phyloP scores from a whole-genome alignment of 2,888 invertebrate genomes.

The Taenaris catops region DNA sequence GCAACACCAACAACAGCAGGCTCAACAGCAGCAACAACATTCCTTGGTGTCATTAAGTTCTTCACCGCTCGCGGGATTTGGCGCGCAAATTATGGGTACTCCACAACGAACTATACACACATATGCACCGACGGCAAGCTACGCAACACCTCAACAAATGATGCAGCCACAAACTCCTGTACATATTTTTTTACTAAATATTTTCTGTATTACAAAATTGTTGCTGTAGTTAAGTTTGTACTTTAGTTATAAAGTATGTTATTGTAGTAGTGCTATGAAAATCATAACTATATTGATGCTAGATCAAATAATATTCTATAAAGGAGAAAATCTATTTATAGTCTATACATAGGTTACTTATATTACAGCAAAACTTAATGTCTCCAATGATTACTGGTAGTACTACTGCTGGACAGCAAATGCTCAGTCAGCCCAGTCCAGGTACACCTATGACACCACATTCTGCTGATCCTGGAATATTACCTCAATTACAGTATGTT shows the following conservation, averaged over 20 bases:
- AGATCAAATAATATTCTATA: too few species aligned
- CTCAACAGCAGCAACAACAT: slow-evolving; percentile 53
- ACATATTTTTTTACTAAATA: too few species aligned
- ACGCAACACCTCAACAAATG: slow-evolving; percentile 89
- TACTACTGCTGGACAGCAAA: slow-evolving; percentile 79
- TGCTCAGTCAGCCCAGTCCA: slow-evolving; percentile 84
- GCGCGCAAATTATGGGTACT: slow-evolving; percentile 81
- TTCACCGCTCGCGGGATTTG: slow-evolving; percentile 81
- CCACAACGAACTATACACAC: slow-evolving; percentile 87
- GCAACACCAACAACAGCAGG: slow-evolving; percentile 86
- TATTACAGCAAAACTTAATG: slow-evolving; percentile 89
- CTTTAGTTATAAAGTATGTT: too few species aligned
- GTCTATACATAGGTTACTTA: too few species aligned
- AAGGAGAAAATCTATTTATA: too few species aligned
- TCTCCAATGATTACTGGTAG: slow-evolving; percentile 87
- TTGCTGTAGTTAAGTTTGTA: too few species aligned
- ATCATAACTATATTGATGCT: too few species aligned
- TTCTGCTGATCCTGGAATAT: slow-evolving; percentile 95
- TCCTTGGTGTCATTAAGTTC: slow-evolving; percentile 79
- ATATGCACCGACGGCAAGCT: slow-evolving; percentile 87
- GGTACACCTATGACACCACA: slow-evolving; percentile 95
- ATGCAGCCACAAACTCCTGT: slow-evolving; percentile 96
- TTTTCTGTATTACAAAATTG: too few species aligned
- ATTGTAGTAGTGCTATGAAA: too few species aligned
- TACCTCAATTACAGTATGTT: slow-evolving; percentile 93